Evolutionary conservation across 2,797 vertebrate species (phyloP), one percentile per base, ranked within the genome.

Genomic region (Gallirallus australis): DNA sequence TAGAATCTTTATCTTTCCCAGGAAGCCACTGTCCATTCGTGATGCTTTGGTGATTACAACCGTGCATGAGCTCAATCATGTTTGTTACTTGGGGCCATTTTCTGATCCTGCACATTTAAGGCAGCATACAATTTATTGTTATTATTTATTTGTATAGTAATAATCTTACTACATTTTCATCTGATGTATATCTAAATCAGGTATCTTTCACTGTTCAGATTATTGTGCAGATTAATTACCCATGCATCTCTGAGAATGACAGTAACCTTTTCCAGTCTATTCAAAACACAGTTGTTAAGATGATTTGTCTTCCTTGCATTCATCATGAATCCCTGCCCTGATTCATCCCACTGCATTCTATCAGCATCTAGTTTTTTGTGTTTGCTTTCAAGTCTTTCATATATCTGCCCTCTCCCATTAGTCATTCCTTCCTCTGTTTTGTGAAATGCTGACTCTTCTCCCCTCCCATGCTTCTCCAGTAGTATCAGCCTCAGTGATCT

Each of bases 261-360:
- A 59, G 70, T 52, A 82, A 81, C 39, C 5, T 82, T 59, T 88
- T 59, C 59, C 54, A 94, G 21, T 50, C 77, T 82, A 28, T 86
- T 90, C 70, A 73, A 86, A 95, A 81, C 59, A 83, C 20, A 63
- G 23, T 94, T 90, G 82, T 89, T 96, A 91, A 66, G 65, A 89
- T 78, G 72, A 94, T 96, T 90, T 85, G 52, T 94, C 85, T 78
- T 88, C 45, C 82, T 91, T 89, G 59, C 57, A 31, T 86, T 93
- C 79, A 39, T 75, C 56, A 16, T 45, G 82, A 94, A 63, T 78
- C 52, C 42, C 57, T 83, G 31, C 53, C 52, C 84, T 89, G 94
- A 88, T 87, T 89, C 88, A 87, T 93, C 76, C 39, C 65, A 66
- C 89, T 66, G 45, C 47, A 66, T 89, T 77, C 80, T 82, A 73